Evolutionary conservation across 2,888 invertebrate genomes (phyloP), one percentile per base, ranked within the genome.

Genomic region (Apotomis capreana): DNA sequence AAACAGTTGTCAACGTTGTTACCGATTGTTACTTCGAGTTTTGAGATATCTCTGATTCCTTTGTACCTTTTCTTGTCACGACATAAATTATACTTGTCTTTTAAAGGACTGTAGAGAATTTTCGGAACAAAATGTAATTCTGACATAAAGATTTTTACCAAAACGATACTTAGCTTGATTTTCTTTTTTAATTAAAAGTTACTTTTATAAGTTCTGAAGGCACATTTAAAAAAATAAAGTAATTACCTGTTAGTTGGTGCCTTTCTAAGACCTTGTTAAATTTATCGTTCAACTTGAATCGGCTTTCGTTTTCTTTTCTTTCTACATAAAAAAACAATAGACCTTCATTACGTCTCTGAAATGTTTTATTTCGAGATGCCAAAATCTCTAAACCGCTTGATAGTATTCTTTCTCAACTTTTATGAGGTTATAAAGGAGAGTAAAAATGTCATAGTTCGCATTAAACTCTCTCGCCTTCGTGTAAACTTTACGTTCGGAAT

Each of bases 401-500:
- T 57, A 60, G 68, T 57, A n/a, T 58, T 59, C 12, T 12, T 58
- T 59, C 12, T 12, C 49, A 68, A 62, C 55, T 67, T 67, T 61
- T 71, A 71, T 44, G 44, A 51, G 55, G 67, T 62, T 62, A 62
- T 62, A 61, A 67, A 46, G 15, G 26, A 68, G 63, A 63, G 59
- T 68, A 62, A 72, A 72, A 72, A 72, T 68, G 68, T 68, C 68
- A 68, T 68, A 62, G 67, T 67, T 70, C 55, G 51, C 58, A 72
- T 63, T 63, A 68, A 72, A 72, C 61, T 68, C 67, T 9, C 40
- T 52, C 55, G 69, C 46, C 54, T 63, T 62, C 26, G 65, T 57
- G 68, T 69, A 70, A 70, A 70, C 62, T 74, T 74, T 74, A 72
- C 71, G 68, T 72, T 63, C 58, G 68, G 68, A 72, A 72, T 72